Conservation (phyloP, 2,888 invertebrate species). For the Sminthurinus aureus region DNA sequence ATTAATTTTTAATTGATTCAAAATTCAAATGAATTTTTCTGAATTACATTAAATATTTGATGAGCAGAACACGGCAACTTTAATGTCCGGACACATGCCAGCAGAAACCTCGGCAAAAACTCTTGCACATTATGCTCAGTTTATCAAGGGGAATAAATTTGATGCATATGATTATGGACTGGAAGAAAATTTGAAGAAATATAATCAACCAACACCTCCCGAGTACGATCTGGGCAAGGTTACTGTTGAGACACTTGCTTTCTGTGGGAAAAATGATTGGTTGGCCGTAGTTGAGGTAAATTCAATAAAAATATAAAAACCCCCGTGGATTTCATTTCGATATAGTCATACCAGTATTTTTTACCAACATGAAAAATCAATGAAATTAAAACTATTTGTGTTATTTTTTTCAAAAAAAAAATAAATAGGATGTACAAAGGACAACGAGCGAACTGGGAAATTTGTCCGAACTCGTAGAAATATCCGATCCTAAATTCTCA, state of each 20-base stretch:
- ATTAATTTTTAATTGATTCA: background rate
- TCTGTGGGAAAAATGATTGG: slow-evolving; percentile 61
- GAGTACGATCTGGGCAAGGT: slow-evolving; percentile 51
- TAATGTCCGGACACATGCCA: slow-evolving; percentile 59
- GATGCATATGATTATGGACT: slow-evolving; percentile 62
- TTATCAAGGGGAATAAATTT: slow-evolving; percentile 60
- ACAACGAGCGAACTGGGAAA: background rate
- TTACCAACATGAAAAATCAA: too few relatives aligned
- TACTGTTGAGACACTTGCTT: slow-evolving; percentile 59
- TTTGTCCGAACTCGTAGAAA: background rate
- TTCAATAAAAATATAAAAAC: too few relatives aligned
- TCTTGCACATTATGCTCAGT: slow-evolving; percentile 64
- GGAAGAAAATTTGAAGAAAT: slow-evolving; percentile 46
- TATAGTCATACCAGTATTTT: too few relatives aligned
- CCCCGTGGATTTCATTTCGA: too few relatives aligned
- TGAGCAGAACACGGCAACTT: slow-evolving; percentile 68
- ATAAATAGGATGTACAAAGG: background rate
- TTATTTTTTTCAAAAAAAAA: background rate
- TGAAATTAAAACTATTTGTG: too few relatives aligned
- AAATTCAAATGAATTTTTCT: background rate
- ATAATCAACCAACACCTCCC: slow-evolving; percentile 53
- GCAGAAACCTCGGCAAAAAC: slow-evolving; percentile 63
- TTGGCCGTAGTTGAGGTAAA: slow-evolving; percentile 32
- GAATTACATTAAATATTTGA: background rate
- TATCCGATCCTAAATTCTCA: background rate